Evolutionary conservation across 2,797 vertebrate genomes (phyloP), one percentile per base, ranked within the genome.

Genomic region (Crypturellus tataupa): DNA sequence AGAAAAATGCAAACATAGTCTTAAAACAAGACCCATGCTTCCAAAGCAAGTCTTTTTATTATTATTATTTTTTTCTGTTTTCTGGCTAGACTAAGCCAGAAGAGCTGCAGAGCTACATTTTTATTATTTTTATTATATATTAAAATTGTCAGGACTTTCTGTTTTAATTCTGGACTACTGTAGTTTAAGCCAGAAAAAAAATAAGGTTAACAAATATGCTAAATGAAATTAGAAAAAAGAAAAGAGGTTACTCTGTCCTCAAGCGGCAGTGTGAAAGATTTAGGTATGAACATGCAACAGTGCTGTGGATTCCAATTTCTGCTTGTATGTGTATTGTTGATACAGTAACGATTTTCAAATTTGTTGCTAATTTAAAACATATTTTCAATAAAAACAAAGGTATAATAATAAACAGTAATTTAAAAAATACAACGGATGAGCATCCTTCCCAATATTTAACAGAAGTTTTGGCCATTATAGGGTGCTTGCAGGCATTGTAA

Each of bases 281-380:
- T 72, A 49, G 12, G 46, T 69, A 78, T 72, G 85, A 85, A 35
- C 14, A 6, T 56, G 39, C 39, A 84, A 4, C 31, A 46, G 6
- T 40, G 37, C 78, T 81, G 13, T 37, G 5, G 73, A 8, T 95
- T 90, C 33, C 69, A 89, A 71, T 82, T 94, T 73, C 93, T 91
- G 47, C 27, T 60, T 84, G 71, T 89, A 12, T 92, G 69, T 85
- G 60, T 91, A 67, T 65, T 64, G 67, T 86, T 94, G 87, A 84
- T 92, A 53, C 64, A 71, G 59, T 95, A 46, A 91, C 84, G 80
- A 51, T 87, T 95, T 93, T 62, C 62, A 77, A 71, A 95, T 94
- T 91, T 92, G 91, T 91, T 92, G 82, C 60, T 80, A 88, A 94
- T 95, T 93, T 95, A 77, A 67, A 80, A 70, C 44, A 60, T 15